These are phyloP conservation scores for Anoncus sp. DNA, from an alignment of 2,888 invertebrate species.

Conservation along the genomic window DNA sequence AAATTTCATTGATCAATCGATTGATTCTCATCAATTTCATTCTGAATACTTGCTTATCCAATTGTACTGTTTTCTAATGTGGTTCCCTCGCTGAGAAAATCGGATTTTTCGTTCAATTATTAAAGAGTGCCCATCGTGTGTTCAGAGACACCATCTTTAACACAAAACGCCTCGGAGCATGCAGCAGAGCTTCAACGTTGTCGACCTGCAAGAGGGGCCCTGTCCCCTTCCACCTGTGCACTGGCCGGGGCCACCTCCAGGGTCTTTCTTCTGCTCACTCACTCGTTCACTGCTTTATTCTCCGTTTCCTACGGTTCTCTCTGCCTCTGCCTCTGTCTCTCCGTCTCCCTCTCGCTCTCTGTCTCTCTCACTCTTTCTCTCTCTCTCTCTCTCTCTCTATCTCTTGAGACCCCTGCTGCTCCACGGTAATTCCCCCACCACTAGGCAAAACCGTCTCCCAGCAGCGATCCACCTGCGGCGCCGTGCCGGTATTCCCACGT, in stretches of 20 bases:
- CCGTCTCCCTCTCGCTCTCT: slow-evolving; percentile 38
- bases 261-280: slow-evolving; percentile 46
- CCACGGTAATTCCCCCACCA: slow-evolving; percentile 56
- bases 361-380: slow-evolving; percentile 31
- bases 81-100: background rate
- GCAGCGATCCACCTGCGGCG: slow-evolving; percentile 78
- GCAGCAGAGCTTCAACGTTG: slow-evolving; percentile 24
- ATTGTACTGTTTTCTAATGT: background rate
- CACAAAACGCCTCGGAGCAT: slow-evolving; percentile 33
- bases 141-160: slow-evolving; percentile 59
- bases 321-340: slow-evolving; percentile 42
- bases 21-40: background rate
- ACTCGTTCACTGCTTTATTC: slow-evolving; percentile 56
- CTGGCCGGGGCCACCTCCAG: slow-evolving; percentile 31
- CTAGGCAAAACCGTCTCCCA: slow-evolving; percentile 64
- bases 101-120: background rate
- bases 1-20: background rate
- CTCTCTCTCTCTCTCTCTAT: slow-evolving; percentile 13
- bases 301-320: slow-evolving; percentile 41
- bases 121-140: slow-evolving; percentile 50
- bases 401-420: slow-evolving; percentile 53
- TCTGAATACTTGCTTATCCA: background rate
- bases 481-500: slow-evolving; percentile 80
- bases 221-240: slow-evolving; percentile 60
- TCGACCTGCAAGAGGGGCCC: slow-evolving; percentile 43